These are phyloP conservation scores for Junco hyemalis DNA, from an alignment of 2,113 vertebrate genomes.

Conservation along the genomic window DNA sequence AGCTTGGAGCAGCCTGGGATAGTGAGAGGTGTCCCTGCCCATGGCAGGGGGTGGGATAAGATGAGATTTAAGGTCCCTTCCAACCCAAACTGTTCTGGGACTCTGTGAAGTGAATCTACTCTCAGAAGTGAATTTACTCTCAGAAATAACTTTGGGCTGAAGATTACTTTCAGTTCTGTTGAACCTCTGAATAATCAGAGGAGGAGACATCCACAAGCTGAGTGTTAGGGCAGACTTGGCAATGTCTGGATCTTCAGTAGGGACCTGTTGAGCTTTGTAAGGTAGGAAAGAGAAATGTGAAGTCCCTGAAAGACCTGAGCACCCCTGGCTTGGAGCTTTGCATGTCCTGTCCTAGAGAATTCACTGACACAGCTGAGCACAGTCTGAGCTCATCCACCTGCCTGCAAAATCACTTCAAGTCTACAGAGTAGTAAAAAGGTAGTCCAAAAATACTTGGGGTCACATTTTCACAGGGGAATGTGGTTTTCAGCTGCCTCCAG, in stretches of 20 bases:
- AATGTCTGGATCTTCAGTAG: background rate
- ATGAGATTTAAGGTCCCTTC: background rate
- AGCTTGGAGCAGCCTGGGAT: background rate
- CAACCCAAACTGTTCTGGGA: no score
- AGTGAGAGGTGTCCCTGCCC: background rate
- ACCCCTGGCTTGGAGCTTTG: background rate
- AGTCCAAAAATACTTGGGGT: background rate
- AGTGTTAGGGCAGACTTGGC: background rate
- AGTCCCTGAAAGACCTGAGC: background rate
- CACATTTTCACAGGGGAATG: background rate
- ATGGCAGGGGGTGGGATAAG: background rate
- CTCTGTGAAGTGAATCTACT: background rate
- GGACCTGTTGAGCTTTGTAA: background rate
- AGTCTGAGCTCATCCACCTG: background rate
- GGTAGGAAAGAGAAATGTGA: background rate
- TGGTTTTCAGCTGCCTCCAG: background rate
- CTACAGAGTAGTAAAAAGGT: background rate
- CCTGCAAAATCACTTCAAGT: background rate
- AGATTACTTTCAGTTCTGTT: background rate
- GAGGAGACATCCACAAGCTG: background rate
- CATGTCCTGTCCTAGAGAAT: background rate
- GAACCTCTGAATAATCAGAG: background rate
- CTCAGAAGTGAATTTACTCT: background rate
- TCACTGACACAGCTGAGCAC: background rate
- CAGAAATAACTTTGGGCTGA: background rate